Base-by-base conservation (phyloP, 1,140 invertebrate species). In the Drosophila tristis region DNA sequence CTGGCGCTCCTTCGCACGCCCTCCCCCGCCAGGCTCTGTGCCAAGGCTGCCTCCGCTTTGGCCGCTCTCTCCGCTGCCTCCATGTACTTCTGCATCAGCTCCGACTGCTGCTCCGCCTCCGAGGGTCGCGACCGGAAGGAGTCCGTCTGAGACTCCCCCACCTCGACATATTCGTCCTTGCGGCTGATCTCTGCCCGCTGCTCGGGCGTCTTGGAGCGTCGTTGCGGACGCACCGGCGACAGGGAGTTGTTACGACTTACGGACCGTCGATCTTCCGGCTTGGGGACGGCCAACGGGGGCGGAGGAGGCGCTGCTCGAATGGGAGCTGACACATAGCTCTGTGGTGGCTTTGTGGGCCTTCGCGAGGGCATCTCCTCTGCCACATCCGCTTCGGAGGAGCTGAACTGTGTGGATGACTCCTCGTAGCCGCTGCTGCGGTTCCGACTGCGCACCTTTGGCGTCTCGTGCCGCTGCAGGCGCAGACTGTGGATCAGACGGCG, bases 341-440 rank as follows among this genome's bases (percentile, higher is more conserved):
- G 50, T 7, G 29, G 45, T 2, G 55, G 35, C 39, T 62, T 11
- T 11, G 3, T 82, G 0, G 29, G 20, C 0, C 45, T 16, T 5
- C 64, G 25, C 6, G 62, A 2, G 0, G 44, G 47, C 0, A 64
- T 48, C 43, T 90, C 85, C 55, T 90, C 70, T 2, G 68, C 67
- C 0, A 80, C 79, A 39, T 92, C 91, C 6, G 90, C 87, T 35
- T 92, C 91, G 25, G 91, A 92, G 7, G 89, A 91, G 16, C 90
- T 90, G 29, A 92, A 92, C 58, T 92, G 89, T 2, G 90, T 91
- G 20, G 91, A 92, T 4, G 91, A 92, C 39, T 92, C 91, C 0
- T 92, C 90, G 51, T 91, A 91, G 51, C 86, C 82, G 31, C 90
- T 91, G 42, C 74, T 90, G 2, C 86, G 75, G 16, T 91, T 91